Evolutionary conservation across 2,113 vertebrate genomes (phyloP).

Genomic region (Chaenogobius annularis): DNA sequence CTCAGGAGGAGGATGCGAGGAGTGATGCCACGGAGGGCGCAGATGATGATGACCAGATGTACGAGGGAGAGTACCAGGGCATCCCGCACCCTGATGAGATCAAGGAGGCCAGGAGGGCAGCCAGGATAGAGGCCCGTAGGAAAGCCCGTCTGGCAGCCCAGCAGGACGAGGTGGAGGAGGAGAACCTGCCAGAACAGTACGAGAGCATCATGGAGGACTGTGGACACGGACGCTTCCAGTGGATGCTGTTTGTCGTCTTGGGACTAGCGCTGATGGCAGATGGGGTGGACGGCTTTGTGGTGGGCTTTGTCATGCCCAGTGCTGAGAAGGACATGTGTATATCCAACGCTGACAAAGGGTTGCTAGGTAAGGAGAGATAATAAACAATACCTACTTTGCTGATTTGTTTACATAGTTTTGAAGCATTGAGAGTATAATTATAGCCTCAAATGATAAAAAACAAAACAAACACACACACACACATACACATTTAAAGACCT

Average conservation of each 20-base stretch:
- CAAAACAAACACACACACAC: background rate
- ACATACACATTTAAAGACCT: background rate
- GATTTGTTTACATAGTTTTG: background rate
- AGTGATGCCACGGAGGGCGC: slow-evolving; percentile 95
- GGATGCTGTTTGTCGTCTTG: slow-evolving; percentile 91
- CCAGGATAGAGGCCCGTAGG: slow-evolving; percentile 84
- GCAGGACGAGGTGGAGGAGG: slow-evolving; percentile 81
- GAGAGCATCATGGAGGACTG: slow-evolving; percentile 97
- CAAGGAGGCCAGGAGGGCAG: slow-evolving; percentile 83
- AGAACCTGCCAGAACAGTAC: slow-evolving; percentile 89
- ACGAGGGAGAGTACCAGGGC: slow-evolving; percentile 97
- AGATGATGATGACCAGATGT: slow-evolving; percentile 94
- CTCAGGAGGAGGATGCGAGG: slow-evolving; percentile 85
- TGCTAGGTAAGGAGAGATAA: slow-evolving; percentile 86
- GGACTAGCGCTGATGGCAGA: slow-evolving; percentile 97
- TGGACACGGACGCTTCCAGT: slow-evolving; percentile 95
- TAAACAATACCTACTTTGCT: background rate
- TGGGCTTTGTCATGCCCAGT: slow-evolving; percentile 93
- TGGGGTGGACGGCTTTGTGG: slow-evolving; percentile 95
- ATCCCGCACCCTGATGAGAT: slow-evolving; percentile 93
- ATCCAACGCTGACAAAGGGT: slow-evolving; percentile 92
- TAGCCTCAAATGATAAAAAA: background rate
- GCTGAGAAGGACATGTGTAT: slow-evolving; percentile 99
- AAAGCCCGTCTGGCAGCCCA: slow-evolving; percentile 84
- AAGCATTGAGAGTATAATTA: too few relatives aligned